Evolutionary conservation across 1,140 invertebrate genomes (phyloP), one percentile per base, ranked within the genome.

Genomic region (Tetramorium simillimum): DNA sequence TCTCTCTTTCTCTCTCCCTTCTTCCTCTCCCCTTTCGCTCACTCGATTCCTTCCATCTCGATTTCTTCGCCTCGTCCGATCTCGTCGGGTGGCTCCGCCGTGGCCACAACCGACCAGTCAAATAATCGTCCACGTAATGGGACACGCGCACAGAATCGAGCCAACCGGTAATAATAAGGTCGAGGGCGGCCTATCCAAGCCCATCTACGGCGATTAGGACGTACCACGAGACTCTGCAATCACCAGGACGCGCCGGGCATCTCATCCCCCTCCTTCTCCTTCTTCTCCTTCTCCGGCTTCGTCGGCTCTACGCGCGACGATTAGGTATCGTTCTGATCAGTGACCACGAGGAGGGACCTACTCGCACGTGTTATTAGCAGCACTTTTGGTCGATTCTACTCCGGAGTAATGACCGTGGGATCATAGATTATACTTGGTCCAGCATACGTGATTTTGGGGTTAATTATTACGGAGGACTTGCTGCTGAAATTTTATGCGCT

Each of bases 71-170:
- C 21, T 53, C 43, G 73, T 40, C 60, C 63, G 78, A 69, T 86
- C 70, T 10, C 85, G 51, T 85, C 73, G 58, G 58, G 63, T 84
- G 86, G 49, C 40, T 67, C 40, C 69, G 37, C 40, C 70, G 49
- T 62, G 67, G 53, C 65, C 82, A 37, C 58, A 86, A 63, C 67
- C 77, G 77, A 87, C 86, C 89, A 75, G 85, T 91, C 90, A 89
- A 92, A 92, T 89, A 91, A 92, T 93, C 91, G 89, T 90, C 80
- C 82, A 67, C 80, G 87, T 88, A 91, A 93, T 91, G 86, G 75
- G 75, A 91, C 87, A 86, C 86, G 63, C 33, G 69, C 86, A 86
- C 60, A 87, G 49, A 86, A 40, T 80, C 37, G 62, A 60, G 69
- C 72, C 65, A 90, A 92, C 81, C 87, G 87, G 69, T 88, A 89